phyloP scores from a whole-genome alignment of 2,797 vertebrate genomes.

The Esox lucius region DNA sequence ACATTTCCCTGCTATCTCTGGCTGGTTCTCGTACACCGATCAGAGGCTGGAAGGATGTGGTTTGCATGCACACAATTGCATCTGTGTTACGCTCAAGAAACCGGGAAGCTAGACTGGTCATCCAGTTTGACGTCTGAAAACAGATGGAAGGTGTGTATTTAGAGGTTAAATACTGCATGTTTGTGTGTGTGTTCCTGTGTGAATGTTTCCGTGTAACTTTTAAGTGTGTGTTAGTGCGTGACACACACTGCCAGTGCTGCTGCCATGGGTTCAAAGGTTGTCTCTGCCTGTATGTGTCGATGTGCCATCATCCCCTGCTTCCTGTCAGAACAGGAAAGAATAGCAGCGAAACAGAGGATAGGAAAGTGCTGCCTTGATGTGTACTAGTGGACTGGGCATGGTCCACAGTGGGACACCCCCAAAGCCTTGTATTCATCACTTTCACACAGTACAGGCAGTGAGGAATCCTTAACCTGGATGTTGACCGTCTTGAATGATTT shows the following conservation, averaged over 20 bases:
- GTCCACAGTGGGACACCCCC: slow-evolving; percentile 59
- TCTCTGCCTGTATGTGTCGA: slow-evolving; percentile 68
- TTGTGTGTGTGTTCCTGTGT: background rate
- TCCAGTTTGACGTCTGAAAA: background rate
- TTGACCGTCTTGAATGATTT: slow-evolving; percentile 66
- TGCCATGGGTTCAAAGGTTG: slow-evolving; percentile 55
- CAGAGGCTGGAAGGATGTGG: slow-evolving; percentile 42
- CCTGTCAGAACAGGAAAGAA: slow-evolving; percentile 85
- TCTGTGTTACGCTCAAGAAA: slow-evolving; percentile 3
- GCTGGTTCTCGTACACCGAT: slow-evolving; percentile 46
- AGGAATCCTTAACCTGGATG: slow-evolving; percentile 73
- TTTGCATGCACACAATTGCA: background rate
- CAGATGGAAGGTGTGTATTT: background rate
- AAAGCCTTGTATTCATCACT: slow-evolving; percentile 76
- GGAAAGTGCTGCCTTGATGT: slow-evolving; percentile 79
- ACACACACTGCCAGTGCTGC: slow-evolving; percentile 33
- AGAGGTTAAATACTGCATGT: background rate
- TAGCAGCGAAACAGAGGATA: slow-evolving; percentile 70
- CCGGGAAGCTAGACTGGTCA: slow-evolving; percentile 6
- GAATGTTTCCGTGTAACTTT: background rate
- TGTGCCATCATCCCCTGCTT: slow-evolving; percentile 77
- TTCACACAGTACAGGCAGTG: slow-evolving; percentile 55
- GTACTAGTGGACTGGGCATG: slow-evolving; percentile 67
- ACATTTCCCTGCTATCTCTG: slow-evolving; percentile 52
- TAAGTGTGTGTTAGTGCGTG: slow-evolving; percentile 1